phyloP scores from a whole-genome alignment of 1,140 invertebrate species.

The Cotesia vestalis region DNA sequence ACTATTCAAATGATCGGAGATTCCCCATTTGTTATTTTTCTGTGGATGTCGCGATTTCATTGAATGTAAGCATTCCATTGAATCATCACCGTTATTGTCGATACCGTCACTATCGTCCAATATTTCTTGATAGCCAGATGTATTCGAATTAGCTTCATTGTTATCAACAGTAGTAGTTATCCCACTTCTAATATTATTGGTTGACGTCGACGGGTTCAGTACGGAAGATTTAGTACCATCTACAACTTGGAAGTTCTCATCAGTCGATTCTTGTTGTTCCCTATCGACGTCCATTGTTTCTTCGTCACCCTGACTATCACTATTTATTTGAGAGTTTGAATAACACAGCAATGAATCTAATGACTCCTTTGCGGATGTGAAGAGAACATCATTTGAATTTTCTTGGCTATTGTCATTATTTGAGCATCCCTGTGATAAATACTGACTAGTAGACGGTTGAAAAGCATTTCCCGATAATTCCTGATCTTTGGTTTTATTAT shows the following conservation, averaged over 20 bases:
- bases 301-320: neutral
- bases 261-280: neutral
- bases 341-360: neutral
- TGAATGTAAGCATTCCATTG: constrained; percentile 3
- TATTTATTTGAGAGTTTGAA: neutral
- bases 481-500: too few relatives aligned
- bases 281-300: neutral
- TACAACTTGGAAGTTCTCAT: neutral
- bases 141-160: too few relatives aligned
- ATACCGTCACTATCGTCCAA: too few relatives aligned
- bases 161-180: too few relatives aligned
- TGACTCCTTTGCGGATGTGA: neutral
- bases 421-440: too few relatives aligned
- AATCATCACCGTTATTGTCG: neutral
- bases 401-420: too few relatives aligned
- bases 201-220: too few relatives aligned
- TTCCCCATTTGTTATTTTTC: neutral
- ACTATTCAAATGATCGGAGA: neutral
- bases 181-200: too few relatives aligned
- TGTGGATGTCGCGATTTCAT: neutral
- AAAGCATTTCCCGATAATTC: too few relatives aligned
- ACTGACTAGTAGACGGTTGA: too few relatives aligned
- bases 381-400: neutral
- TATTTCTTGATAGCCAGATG: too few relatives aligned
- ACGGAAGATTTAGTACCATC: too few relatives aligned